phyloP scores from a whole-genome alignment of 2,797 vertebrate species.

The Pipistrellus pygmaeus region DNA sequence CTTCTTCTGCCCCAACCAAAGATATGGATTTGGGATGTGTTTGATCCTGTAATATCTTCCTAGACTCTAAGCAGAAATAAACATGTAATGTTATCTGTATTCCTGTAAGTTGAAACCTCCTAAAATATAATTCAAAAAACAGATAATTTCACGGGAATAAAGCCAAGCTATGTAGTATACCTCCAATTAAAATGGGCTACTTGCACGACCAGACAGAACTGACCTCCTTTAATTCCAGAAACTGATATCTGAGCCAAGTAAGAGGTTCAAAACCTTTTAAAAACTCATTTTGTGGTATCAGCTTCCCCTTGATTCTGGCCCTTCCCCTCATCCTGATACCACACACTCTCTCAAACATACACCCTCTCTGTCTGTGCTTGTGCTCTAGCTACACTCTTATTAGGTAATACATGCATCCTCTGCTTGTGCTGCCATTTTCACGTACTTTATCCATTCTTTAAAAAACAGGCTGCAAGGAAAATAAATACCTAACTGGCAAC shows the following conservation, averaged over 20 bases:
- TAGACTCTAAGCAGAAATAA: constrained; percentile 47
- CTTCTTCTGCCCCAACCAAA: background rate
- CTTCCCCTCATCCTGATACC: background rate
- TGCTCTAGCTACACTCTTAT: background rate
- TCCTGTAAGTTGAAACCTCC: constrained; percentile 21
- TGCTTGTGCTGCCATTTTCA: background rate
- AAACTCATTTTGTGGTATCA: background rate
- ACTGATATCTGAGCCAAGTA: constrained; percentile 18
- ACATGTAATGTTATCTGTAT: constrained; percentile 15
- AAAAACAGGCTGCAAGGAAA: background rate
- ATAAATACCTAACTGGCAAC: background rate
- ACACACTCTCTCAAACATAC: background rate
- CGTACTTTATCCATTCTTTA: background rate
- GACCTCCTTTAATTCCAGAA: constrained; percentile 42
- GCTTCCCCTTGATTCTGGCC: background rate
- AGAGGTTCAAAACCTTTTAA: background rate
- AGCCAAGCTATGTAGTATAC: background rate
- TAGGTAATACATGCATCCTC: background rate
- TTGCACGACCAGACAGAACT: constrained; percentile 31
- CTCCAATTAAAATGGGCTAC: background rate
- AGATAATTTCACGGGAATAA: constrained; percentile 20
- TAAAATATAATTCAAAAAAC: constrained; percentile 66
- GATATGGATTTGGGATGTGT: background rate
- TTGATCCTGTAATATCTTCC: background rate
- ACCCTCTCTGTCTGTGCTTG: background rate